phyloP scores from a whole-genome alignment of 1,140 invertebrate species.

The Archivesica marissinica region DNA sequence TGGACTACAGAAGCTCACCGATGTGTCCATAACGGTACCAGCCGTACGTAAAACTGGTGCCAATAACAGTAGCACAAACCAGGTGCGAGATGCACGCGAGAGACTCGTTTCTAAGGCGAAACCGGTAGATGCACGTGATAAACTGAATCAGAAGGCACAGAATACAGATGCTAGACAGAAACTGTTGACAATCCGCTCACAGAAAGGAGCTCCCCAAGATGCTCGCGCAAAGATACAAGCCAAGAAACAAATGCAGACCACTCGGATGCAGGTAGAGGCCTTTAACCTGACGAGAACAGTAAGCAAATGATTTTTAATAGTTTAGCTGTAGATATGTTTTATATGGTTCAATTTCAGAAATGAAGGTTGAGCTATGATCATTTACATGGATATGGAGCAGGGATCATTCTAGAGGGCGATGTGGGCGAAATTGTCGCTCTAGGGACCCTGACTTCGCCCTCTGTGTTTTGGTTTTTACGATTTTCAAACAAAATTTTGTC shows the following conservation, averaged over 20 bases:
- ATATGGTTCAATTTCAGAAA: not conserved
- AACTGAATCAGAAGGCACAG: constrained; percentile 88
- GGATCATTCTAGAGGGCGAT: no score
- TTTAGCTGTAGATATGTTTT: not conserved
- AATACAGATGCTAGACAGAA: constrained; percentile 51
- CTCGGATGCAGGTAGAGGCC: not conserved
- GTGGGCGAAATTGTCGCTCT: no score
- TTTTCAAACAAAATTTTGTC: no score
- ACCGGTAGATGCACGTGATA: constrained; percentile 87
- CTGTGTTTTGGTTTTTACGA: no score
- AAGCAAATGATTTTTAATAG: no score
- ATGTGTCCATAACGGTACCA: constrained; percentile 58
- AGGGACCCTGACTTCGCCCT: no score
- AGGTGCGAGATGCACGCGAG: constrained; percentile 68
- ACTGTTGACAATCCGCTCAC: constrained; percentile 24
- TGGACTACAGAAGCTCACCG: constrained; percentile 28
- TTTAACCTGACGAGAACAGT: constrained; percentile 60
- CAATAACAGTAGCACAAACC: constrained; percentile 37
- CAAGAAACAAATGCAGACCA: constrained; percentile 28
- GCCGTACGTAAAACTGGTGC: constrained; percentile 51
- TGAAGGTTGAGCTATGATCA: not conserved
- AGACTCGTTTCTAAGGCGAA: constrained; percentile 65
- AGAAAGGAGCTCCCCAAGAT: constrained; percentile 86
- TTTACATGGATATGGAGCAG: no score
- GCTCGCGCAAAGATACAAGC: constrained; percentile 87